A percentile compares a stretch with the other conserved stretches of the same genome.
These are phyloP conservation scores for Virgularia gustaviana DNA, from an alignment of 92 coral and sea anemone species.

Conservation along the genomic window DNA sequence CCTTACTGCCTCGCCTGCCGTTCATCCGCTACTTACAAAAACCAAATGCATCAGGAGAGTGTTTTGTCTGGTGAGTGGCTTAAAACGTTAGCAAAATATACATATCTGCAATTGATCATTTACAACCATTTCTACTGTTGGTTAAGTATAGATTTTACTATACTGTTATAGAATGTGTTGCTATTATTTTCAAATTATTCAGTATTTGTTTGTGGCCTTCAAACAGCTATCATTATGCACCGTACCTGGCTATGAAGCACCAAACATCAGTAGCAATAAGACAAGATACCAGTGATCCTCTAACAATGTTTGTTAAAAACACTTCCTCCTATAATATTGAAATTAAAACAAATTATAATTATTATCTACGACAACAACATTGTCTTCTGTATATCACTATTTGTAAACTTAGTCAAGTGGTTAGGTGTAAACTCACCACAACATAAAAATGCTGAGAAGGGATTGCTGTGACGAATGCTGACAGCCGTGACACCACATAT, in stretches of 20 bases:
- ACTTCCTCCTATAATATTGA: conserved; percentile 80
- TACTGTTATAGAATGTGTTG: no score
- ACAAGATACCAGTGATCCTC: conserved; percentile 46
- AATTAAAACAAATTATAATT: neutral
- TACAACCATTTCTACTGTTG: no score
- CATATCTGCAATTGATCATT: no score
- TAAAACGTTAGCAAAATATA: no score
- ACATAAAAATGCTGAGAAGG: conserved; percentile 68
- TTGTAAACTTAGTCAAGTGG: neutral
- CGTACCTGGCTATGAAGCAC: conserved; percentile 95
- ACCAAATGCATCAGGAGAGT: no score
- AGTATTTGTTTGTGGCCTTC: neutral
- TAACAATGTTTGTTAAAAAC: conserved; percentile 62
- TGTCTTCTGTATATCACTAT: neutral
- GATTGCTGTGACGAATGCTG: conserved; percentile 71
- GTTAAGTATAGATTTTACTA: no score
- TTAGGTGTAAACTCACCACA: conserved; percentile 58
- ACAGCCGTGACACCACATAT: conserved; percentile 73
- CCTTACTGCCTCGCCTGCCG: no score
- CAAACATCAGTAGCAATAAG: conserved; percentile 77
- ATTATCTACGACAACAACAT: neutral
- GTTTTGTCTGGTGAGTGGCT: no score
- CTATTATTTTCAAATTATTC: no score
- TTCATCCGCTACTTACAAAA: no score
- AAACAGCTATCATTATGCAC: neutral